Percentiles rank a stretch among this genome's conserved stretches.
Evolutionary conservation across 2,888 invertebrate genomes (phyloP).

Genomic region (Callyntrura guangdongensis): DNA sequence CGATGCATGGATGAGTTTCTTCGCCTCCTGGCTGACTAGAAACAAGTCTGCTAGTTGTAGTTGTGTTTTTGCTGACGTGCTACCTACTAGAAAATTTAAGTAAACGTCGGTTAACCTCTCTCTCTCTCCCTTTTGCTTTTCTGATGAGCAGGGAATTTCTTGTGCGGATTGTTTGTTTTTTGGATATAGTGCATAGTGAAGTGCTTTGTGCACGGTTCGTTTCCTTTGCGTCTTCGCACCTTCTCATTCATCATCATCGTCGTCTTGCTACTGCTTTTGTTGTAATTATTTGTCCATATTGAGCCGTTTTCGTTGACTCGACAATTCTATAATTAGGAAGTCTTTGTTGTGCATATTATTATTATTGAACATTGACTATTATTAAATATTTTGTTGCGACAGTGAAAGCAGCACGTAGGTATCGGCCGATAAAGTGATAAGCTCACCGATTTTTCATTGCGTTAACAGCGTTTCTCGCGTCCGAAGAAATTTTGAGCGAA

Average conservation of each 20-base stretch:
- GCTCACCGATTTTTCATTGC: no score
- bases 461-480: no score
- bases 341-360: background rate
- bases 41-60: slow-evolving; percentile 36
- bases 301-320: background rate
- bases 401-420: no score
- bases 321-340: background rate
- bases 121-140: background rate
- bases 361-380: no score
- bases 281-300: background rate
- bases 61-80: slow-evolving; percentile 29
- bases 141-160: slow-evolving; percentile 10
- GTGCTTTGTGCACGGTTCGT: slow-evolving; percentile 29
- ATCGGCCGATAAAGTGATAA: no score
- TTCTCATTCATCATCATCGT: background rate
- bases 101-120: slow-evolving; percentile 48
- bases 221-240: slow-evolving; percentile 4
- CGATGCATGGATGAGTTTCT: slow-evolving; percentile 56
- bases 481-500: no score
- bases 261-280: background rate
- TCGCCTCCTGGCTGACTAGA: slow-evolving; percentile 39
- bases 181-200: background rate
- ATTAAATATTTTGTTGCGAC: no score
- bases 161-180: slow-evolving; percentile 5
- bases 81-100: slow-evolving; percentile 41